These are phyloP conservation scores for Capreolus pygargus DNA, from an alignment of 2,113 vertebrate genomes.

Conservation along the genomic window DNA sequence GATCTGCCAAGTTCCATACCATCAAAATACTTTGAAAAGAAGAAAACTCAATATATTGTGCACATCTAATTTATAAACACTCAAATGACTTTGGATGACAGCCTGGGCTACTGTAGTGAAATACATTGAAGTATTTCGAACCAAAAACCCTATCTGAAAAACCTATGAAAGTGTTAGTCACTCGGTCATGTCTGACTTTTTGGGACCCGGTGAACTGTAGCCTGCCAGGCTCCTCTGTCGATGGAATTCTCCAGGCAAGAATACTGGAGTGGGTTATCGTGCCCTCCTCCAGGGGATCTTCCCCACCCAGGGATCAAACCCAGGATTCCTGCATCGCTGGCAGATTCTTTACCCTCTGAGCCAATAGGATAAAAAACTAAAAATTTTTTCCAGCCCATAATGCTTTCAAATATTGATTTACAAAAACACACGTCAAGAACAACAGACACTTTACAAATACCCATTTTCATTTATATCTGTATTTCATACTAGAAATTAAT, in stretches of 20 bases:
- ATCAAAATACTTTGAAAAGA: slow-evolving; percentile 17
- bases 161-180: not conserved
- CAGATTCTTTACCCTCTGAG: not conserved
- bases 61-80: not conserved
- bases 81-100: not conserved
- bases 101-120: not conserved
- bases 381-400: not conserved
- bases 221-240: not conserved
- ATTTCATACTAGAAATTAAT: not conserved
- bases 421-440: not conserved
- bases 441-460: not conserved
- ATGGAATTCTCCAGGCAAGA: not conserved
- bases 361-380: not conserved
- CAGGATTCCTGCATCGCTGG: not conserved
- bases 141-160: not conserved
- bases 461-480: not conserved
- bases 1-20: not conserved
- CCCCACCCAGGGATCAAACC: not conserved
- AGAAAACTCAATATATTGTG: not conserved
- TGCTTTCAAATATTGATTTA: not conserved
- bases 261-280: not conserved
- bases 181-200: not conserved
- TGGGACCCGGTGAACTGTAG: not conserved
- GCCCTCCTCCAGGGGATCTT: not conserved
- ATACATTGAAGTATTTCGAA: not conserved